Evolutionary conservation across 2,113 vertebrate species (phyloP).

Genomic region (Scopus umbretta): DNA sequence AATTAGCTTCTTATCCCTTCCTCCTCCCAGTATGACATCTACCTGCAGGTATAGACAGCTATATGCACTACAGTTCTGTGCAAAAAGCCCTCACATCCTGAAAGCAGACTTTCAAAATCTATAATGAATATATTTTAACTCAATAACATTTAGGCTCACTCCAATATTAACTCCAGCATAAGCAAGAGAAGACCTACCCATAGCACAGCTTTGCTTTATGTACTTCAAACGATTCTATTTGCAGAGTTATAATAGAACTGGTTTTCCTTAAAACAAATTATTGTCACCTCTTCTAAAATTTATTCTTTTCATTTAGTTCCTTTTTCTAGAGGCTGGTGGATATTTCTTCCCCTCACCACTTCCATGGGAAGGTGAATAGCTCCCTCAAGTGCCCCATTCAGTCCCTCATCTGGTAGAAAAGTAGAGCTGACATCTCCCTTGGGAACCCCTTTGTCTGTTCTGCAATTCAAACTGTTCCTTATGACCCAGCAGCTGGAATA

Average conservation of each 20-base stretch:
- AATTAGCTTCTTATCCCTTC: not conserved
- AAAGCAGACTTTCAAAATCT: not conserved
- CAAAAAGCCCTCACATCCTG: not conserved
- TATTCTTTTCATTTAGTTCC: not conserved
- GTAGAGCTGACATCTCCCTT: not conserved
- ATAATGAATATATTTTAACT: not conserved
- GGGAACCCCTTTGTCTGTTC: not conserved
- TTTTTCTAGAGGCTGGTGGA: not conserved
- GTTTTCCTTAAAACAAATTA: not conserved
- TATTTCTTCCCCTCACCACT: not conserved
- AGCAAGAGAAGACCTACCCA: not conserved
- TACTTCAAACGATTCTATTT: not conserved
- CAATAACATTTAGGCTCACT: not conserved
- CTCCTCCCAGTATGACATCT: accelerated
- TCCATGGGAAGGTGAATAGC: not conserved
- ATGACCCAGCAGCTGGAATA: not conserved
- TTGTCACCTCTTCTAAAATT: not conserved
- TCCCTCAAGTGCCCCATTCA: constrained; percentile 37
- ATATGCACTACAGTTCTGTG: not conserved
- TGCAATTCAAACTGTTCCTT: not conserved
- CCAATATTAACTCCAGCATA: not conserved
- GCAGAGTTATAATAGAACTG: not conserved
- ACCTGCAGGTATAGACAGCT: not conserved
- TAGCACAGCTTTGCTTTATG: not conserved
- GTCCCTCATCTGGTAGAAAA: not conserved